Evolutionary conservation across 2,888 invertebrate species (phyloP).

Genomic region (Athalia cordata): DNA sequence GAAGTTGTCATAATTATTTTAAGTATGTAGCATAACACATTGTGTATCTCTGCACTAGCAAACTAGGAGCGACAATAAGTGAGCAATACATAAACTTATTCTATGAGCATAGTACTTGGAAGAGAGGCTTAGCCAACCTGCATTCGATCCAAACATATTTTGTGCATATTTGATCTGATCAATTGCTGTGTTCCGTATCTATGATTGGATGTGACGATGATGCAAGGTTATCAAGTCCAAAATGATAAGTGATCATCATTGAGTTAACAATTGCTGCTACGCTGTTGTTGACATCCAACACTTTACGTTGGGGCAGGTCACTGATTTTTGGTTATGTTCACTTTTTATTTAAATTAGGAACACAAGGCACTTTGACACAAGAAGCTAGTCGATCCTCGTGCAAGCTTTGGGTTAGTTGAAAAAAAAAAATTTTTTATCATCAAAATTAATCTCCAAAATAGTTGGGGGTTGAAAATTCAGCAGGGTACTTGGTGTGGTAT

Average conservation of each 20-base stretch:
- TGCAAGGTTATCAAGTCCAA: neutral
- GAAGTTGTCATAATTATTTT: neutral
- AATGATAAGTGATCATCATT: conserved; percentile 11
- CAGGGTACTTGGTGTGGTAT: conserved; percentile 29
- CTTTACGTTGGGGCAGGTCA: conserved; percentile 51
- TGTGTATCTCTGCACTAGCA: neutral
- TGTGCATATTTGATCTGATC: neutral
- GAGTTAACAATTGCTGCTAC: conserved; percentile 13
- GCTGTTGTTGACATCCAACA: conserved; percentile 54
- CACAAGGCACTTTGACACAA: conserved; percentile 32
- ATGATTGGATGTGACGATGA: neutral
- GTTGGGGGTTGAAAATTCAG: conserved; percentile 19
- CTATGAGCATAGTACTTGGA: conserved; percentile 8
- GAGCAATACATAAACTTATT: neutral
- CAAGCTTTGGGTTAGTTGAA: neutral
- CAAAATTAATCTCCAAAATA: conserved; percentile 29
- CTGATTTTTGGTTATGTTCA: conserved; percentile 60
- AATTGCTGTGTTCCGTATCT: neutral
- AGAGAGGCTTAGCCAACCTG: conserved; percentile 2
- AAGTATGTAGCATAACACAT: neutral
- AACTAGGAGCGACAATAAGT: neutral
- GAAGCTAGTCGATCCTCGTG: neutral
- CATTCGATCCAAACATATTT: conserved; percentile 5
- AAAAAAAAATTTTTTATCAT: neutral
- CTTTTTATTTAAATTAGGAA: conserved; percentile 45